phyloP scores from a whole-genome alignment of 2,888 invertebrate species.

The Diplazon laetatorius region DNA sequence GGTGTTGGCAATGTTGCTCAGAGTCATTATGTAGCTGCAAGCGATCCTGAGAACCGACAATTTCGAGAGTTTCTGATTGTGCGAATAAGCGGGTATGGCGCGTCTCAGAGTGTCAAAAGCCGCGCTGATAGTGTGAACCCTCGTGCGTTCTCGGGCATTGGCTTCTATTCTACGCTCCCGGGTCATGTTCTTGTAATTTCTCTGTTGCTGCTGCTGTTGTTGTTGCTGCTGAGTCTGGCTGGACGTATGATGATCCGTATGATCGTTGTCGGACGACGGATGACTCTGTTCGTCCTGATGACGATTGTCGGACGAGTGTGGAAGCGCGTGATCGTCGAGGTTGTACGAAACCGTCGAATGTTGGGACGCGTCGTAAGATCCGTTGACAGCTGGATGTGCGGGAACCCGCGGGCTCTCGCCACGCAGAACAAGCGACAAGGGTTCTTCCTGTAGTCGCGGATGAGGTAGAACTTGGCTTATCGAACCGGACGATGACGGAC shows the following conservation, averaged over 20 bases:
- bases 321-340: conserved; percentile 70
- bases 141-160: conserved; percentile 95
- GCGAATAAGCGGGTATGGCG: conserved; percentile 95
- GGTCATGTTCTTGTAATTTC: conserved; percentile 98
- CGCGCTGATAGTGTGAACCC: conserved; percentile 97
- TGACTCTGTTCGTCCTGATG: conserved; percentile 65
- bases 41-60: conserved; percentile 96
- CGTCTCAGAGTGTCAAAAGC: conserved; percentile 95
- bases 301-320: conserved; percentile 69
- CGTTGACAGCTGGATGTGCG: conserved; percentile 83
- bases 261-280: conserved; percentile 71
- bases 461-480: conserved; percentile 50
- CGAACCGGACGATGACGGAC: conserved; percentile 68
- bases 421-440: conserved; percentile 85
- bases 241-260: conserved; percentile 64
- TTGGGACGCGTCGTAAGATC: conserved; percentile 71
- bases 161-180: conserved; percentile 96
- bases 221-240: conserved; percentile 25
- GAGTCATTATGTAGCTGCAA: conserved; percentile 95
- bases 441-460: conserved; percentile 84
- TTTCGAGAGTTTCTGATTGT: conserved; percentile 96
- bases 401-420: conserved; percentile 84
- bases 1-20: conserved; percentile 88
- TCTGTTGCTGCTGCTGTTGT: conserved; percentile 84
- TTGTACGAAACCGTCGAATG: conserved; percentile 45